Base-by-base conservation (phyloP, 2,888 invertebrate genomes). In the Fragum whitleyi region DNA sequence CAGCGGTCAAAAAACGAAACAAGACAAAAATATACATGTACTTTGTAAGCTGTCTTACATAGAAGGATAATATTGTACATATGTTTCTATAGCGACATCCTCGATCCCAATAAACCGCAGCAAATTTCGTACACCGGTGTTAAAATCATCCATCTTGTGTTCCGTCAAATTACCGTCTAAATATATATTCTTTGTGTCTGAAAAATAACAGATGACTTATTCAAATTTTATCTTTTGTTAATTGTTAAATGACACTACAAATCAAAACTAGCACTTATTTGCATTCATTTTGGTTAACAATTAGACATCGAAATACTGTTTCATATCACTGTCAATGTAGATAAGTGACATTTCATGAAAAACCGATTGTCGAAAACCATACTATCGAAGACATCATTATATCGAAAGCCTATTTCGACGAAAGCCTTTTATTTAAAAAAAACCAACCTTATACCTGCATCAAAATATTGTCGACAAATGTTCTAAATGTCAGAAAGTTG, bases 81-180 rank as follows among this genome's bases (percentile, higher is more conserved):
- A 75, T 7, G 80, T 80, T 71, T 77, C 80, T 68, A 83, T 80
- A 47, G 77, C 71, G n/a, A 72, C 79, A 26, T 83, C 83, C 23
- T 61, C 59, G 6, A 83, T 74, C 21, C 77, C 72, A 21, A 83
- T 65, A 23, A 42, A 42, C 21, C 65, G 42, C 57, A 83, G 72
- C 14, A 83, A 42, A 65, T 80, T 71, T 21, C 74, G 59, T 36
- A 83, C 68, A 6, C 83, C 83, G 2, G 68, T 51, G 21, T 68
- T 79, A 11, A 83, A 51, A 28, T 83, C 77, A 42, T 77, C 79
- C 68, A 71, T 72, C 36, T 80, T 62, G 21, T 67, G 29, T n/a
- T 68, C 68, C 9, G 77, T 71, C n/a, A 83, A 65, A n/a, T 57
- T 65, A 2, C 83, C 83, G 23, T 65, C 68, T 61, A 83, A 62